A percentile compares a stretch with the other conserved stretches of the same genome.
Evolutionary conservation across 1,140 invertebrate genomes (phyloP).

Genomic region (Coptotermes formosanus): DNA sequence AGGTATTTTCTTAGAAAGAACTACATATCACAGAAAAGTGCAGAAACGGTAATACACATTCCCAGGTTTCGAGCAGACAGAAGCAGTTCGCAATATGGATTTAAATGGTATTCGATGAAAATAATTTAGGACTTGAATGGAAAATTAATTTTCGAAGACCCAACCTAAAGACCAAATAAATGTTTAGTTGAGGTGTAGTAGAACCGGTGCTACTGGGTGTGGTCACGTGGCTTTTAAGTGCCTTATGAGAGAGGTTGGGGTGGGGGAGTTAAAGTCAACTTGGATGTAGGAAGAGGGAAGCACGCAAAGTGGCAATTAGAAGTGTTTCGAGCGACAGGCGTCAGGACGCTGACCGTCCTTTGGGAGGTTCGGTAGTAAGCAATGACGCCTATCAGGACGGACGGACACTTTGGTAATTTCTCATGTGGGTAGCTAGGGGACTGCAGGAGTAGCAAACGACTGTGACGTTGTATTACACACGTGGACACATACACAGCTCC

Average conservation of each 20-base stretch:
- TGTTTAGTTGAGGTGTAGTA: not conserved
- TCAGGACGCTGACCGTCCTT: not conserved
- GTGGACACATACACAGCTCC: not conserved
- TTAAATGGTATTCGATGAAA: too few species aligned
- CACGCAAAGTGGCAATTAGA: slow-evolving; percentile 18
- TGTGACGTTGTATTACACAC: not conserved
- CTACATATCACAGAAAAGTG: too few species aligned
- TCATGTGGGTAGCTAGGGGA: not conserved
- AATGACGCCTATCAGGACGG: not conserved
- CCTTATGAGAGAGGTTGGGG: not conserved
- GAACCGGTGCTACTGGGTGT: not conserved
- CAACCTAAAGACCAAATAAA: not conserved
- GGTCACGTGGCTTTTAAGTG: slow-evolving; percentile 5
- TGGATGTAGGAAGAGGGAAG: not conserved
- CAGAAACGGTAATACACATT: too few species aligned
- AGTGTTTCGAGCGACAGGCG: not conserved
- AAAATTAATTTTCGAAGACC: not conserved
- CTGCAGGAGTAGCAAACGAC: not conserved
- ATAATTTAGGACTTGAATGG: too few species aligned
- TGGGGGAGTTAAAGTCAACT: slow-evolving; percentile 12
- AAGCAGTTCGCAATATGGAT: too few species aligned
- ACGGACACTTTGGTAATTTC: not conserved
- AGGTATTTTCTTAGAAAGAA: too few species aligned
- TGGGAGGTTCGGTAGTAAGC: not conserved
- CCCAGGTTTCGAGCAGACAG: too few species aligned